A percentile compares a stretch with the other conserved stretches of the same genome.
Evolutionary conservation across 2,888 invertebrate genomes (phyloP).

Genomic region (Aphrophora alni): DNA sequence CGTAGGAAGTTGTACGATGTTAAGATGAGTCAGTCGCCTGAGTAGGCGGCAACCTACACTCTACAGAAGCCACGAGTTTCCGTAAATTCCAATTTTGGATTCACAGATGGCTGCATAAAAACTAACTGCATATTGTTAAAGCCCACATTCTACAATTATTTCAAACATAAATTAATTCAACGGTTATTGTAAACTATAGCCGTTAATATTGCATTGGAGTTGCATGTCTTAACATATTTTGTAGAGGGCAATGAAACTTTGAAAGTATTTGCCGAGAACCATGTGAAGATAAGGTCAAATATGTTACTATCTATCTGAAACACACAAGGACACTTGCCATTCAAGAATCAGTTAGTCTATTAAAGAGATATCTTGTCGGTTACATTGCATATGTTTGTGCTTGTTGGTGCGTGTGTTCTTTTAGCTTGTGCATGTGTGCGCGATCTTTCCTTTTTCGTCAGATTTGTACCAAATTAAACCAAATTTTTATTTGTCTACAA

Average conservation of each 20-base stretch:
- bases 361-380: too few relatives aligned
- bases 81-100: background rate
- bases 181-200: background rate
- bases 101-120: background rate
- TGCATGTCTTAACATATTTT: background rate
- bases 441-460: too few relatives aligned
- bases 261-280: too few relatives aligned
- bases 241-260: background rate
- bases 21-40: background rate
- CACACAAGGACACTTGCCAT: too few relatives aligned
- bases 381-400: too few relatives aligned
- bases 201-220: background rate
- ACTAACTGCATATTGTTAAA: background rate
- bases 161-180: background rate
- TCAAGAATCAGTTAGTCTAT: too few relatives aligned
- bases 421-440: too few relatives aligned
- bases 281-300: too few relatives aligned
- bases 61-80: background rate
- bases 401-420: too few relatives aligned
- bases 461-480: too few relatives aligned
- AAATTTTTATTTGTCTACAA: too few relatives aligned
- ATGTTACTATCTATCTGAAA: too few relatives aligned
- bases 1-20: background rate
- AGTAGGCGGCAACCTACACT: background rate
- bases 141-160: background rate